Evolutionary conservation across 2,113 vertebrate genomes (phyloP), one percentile per base, ranked within the genome.

Genomic region (Triplophysa rosa): DNA sequence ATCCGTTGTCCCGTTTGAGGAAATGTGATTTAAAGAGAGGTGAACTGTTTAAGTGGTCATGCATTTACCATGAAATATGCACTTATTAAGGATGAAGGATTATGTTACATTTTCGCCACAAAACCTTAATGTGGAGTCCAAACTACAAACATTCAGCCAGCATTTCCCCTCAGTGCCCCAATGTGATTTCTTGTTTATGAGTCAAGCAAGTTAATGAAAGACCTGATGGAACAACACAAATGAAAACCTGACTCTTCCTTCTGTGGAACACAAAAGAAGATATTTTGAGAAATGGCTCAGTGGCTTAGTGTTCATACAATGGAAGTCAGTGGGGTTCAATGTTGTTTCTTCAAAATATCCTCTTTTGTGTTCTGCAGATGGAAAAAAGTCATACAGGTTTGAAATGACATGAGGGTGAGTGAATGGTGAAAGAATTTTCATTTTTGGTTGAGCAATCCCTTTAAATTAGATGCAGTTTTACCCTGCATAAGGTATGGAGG

Each of bases 31-130:
- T 88, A 83, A 90, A 83, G 71, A 62, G 83, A 89, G 83, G 87
- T 88, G 89, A 91, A 87, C 89, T 89, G 82, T 92, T 90, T 91
- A 89, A 89, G 86, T 90, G 90, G 90, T 90, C 87, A 82, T 88
- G 89, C 88, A 91, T 92, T 90, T 89, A 87, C 89, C 92, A 87
- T 90, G 90, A 91, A 92, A 92, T 91, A 90, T 85, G 86, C 87
- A 87, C 77, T 89, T 82, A 83, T 90, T 91, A 90, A 82, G 84
- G 82, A 88, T 82, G 77, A 90, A 87, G 83, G 87, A 91, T 91
- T 86, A 56, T 77, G 87, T 92, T 92, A 82, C 87, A 1, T 4
- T 84, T 83, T 83, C 79, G 84, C 76, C 84, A 86, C 83, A 82
- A 87, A 89, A 84, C 77, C 66, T 64, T 86, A 87, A 88, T 89